phyloP scores from a whole-genome alignment of 64 coral and sea anemone genomes.

The Pocillopora damicornis region DNA sequence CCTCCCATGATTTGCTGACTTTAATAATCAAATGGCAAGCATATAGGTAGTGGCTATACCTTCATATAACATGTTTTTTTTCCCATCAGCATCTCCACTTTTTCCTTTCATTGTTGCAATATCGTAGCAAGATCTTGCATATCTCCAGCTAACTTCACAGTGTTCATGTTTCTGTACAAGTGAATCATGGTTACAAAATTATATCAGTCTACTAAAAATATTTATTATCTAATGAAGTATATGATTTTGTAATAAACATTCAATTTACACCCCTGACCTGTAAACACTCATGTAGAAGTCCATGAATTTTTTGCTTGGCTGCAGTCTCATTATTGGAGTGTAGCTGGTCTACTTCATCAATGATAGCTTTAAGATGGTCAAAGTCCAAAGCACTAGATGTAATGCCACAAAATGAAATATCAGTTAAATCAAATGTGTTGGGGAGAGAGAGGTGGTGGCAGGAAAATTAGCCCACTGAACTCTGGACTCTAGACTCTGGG shows the following conservation, averaged over 20 bases:
- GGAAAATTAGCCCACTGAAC: too few relatives aligned
- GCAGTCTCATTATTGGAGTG: constrained; percentile 41
- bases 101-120: constrained; percentile 67
- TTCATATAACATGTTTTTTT: constrained; percentile 80
- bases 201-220: too few relatives aligned
- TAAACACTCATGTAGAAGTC: constrained; percentile 35
- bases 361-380: constrained; percentile 34
- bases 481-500: too few relatives aligned
- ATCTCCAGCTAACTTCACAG: constrained; percentile 82
- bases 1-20: too few relatives aligned
- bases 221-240: too few relatives aligned
- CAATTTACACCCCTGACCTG: constrained; percentile 5
- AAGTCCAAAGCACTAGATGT: constrained; percentile 18
- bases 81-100: constrained; percentile 54
- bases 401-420: neutral
- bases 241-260: too few relatives aligned
- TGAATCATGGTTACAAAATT: too few relatives aligned
- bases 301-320: constrained; percentile 57
- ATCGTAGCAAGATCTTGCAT: constrained; percentile 71
- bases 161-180: constrained; percentile 41
- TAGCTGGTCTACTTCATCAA: constrained; percentile 51
- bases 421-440: neutral
- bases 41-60: constrained; percentile 16
- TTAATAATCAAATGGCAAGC: too few relatives aligned
- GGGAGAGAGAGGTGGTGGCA: neutral